Base-by-base conservation (phyloP, 2,888 invertebrate genomes). In the Sylvicola fuscatus region DNA sequence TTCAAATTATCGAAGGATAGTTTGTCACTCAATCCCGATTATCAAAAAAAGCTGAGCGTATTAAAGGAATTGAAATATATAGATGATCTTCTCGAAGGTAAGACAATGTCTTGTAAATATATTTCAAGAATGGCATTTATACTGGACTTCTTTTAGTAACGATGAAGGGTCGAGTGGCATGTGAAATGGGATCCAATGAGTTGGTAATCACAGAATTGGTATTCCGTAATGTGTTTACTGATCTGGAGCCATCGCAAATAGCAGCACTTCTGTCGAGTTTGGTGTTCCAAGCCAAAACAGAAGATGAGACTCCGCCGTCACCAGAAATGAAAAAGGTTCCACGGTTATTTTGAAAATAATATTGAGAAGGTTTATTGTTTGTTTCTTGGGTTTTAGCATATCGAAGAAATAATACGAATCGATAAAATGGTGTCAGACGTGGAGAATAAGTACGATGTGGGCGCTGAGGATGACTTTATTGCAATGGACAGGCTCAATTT, bases 201-300 rank as follows among this genome's bases (percentile, higher is more conserved):
- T 62, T 98, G 14, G 68, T 98, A 36, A 78, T 97, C 40, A 95
- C 97, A 0, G 97, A 98, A 54, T 61, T 98, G 32, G 80, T 97
- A 27, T 74, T 95, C 45, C 72, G 84, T 42, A 90, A 93, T 54
- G 73, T 84, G 35, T 71, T 98, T 43, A 81, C 81, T 1, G 76
- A 83, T 47, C 70, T 87, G 40, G 71, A 74, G 41, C 81, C 90
- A 0, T 78, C 84, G 1, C 93, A 95, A 60, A 90, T 97, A 32
- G 95, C 93, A 0, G 92, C 95, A 0, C 55, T 97, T 29, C 62
- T 98, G 29, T 97, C 95, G 1, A 78, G 83, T 35, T 68, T 95
- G 43, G 92, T 98, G 29, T 95, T 87, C 59, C 87, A 93, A 61
- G 80, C 80, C 36, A 79, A 79, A 50, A 72, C 68, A 1, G 66